Base-by-base conservation (phyloP, 2,797 vertebrate genomes). In the Podargus strigoides region DNA sequence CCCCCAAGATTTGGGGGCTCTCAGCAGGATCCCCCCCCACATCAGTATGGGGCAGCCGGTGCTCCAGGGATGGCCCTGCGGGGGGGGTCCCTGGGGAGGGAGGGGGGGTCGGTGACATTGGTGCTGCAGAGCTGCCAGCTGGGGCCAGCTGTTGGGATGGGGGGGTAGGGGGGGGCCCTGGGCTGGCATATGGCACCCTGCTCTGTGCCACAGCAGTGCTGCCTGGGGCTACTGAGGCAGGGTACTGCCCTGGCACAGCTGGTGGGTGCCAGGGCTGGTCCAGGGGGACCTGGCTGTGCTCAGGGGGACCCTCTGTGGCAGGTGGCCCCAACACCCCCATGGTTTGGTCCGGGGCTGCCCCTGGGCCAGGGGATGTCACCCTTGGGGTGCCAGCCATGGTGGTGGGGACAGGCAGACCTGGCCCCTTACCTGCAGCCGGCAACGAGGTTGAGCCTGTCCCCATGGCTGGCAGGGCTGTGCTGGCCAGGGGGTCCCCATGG, bases 91-190 rank as follows among this genome's bases (percentile, higher is more conserved):
- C 59, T 1, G 1, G 34, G n/a, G 72, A 41, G 7, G n/a, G 34
- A 41, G 56, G 56, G 0, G 1, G 64, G 56, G 68, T 41, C 0
- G 2, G 26, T 2, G 49, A 56, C 0, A 2, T 16, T 66, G 66
- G 18, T 7, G 3, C 36, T 4, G 42, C 58, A 37, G 89, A 73
- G 74, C 34, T 4, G 2, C 44, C 1, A 12, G 9, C 9, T 36
- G 53, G 46, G 53, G 16, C 14, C 42, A 87, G 11, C 52, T 74
- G 52, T 2, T 21, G 62, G 85, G 77, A 58, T 0, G 0, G 11
- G 21, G 64, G 16, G 6, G 30, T 0, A 0, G 0, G 36, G 8
- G 28, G n/a, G 9, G 37, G 5, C 3, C 9, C 76, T 12, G 62
- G n/a, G 30, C 12, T 66, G 39, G 55, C 0, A 0, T 2, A 3